phyloP scores from a whole-genome alignment of 2,888 invertebrate species.

The Oscheius sp. region DNA sequence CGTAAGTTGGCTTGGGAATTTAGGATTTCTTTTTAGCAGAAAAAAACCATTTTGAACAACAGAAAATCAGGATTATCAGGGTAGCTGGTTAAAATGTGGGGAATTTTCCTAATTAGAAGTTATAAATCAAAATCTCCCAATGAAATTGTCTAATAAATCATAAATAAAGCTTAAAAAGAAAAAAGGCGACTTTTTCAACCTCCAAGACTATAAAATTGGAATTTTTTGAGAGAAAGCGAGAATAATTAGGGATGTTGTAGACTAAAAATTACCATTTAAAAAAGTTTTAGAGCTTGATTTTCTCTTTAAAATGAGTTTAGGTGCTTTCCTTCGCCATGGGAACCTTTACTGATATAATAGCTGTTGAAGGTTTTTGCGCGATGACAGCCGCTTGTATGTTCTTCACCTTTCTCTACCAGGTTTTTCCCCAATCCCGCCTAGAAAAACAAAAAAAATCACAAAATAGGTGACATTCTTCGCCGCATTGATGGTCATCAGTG shows the following conservation, averaged over 20 bases:
- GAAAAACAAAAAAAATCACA: slow-evolving; percentile 1
- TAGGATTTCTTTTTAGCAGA: neutral
- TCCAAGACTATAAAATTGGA: neutral
- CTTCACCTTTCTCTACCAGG: slow-evolving; percentile 88
- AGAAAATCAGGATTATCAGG: too few species aligned
- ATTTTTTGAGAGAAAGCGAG: neutral
- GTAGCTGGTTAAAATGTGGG: too few species aligned
- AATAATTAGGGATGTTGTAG: too few species aligned
- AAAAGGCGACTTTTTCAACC: neutral
- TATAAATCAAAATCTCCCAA: too few species aligned
- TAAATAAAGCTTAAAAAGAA: too few species aligned
- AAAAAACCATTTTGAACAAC: neutral
- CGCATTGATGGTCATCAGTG: slow-evolving; percentile 87
- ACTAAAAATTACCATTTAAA: too few species aligned
- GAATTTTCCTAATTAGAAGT: too few species aligned
- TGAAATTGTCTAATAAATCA: too few species aligned
- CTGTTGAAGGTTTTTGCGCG: slow-evolving; percentile 91
- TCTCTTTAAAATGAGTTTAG: neutral
- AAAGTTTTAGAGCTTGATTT: neutral
- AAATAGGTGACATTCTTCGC: slow-evolving; percentile 86
- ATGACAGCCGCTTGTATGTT: slow-evolving; percentile 91
- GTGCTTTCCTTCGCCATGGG: slow-evolving; percentile 87
- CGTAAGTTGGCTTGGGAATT: slow-evolving; percentile 44
- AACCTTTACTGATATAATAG: slow-evolving; percentile 89
- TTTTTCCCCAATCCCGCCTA: slow-evolving; percentile 23